Evolutionary conservation across 2,113 vertebrate genomes (phyloP), one percentile per base, ranked within the genome.

Genomic region (Bubo blakistoni): DNA sequence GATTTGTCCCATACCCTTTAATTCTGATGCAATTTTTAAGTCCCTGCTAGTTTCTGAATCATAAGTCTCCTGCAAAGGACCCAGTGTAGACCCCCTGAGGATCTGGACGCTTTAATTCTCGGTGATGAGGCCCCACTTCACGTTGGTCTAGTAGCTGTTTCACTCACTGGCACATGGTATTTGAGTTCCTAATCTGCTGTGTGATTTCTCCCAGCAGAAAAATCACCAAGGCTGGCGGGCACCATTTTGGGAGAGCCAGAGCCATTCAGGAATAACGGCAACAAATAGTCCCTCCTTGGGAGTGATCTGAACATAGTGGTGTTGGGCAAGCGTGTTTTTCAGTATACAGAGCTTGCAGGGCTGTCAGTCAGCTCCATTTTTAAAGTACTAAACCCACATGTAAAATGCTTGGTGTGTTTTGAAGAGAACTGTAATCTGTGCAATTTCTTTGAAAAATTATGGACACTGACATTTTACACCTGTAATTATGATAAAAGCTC

Each of bases 401-500:
- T 90, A 70, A 96, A 94, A 70, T 3, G 29, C 46, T 57, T 66
- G 46, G 72, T 2, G 3, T 36, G 46, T 82, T 92, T 76, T 49
- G 78, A 76, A 94, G 57, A 71, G 90, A 90, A 77, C 69, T 1
- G 3, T 88, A 90, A 94, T 87, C 90, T 81, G 73, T 27, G 44
- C 69, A 24, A 63, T 72, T 92, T 79, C 86, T 92, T 79, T 92
- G 92, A 90, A 71, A 90, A 90, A 90, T 94, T 82, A 92, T 86
- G 81, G 78, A 90, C 66, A 61, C 62, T 83, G 92, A 96, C 92
- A 77, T 80, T 87, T 96, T 90, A 94, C 86, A 94, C 90, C 95
- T 90, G 92, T 96, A 94, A 96, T 94, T 92, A 87, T 96, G 92
- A 94, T 94, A 92, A 96, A 90, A 96, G 92, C 90, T 92, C 95